Base-by-base conservation (phyloP, 2,888 invertebrate genomes). In the Andrena minutula region DNA sequence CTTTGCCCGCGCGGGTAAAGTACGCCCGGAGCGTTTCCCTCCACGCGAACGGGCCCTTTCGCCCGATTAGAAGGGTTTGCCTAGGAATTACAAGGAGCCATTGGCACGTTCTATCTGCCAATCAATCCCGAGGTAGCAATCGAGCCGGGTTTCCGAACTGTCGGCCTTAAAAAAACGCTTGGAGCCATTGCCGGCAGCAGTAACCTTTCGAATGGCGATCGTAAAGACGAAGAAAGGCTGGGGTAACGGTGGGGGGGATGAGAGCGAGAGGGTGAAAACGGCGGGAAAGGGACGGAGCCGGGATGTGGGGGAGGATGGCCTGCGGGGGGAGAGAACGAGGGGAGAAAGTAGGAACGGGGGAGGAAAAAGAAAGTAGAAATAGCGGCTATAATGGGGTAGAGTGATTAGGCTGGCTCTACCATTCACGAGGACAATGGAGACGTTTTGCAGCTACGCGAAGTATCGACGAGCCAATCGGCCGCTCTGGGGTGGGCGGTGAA, bases 381-480 rank as follows among this genome's bases (percentile, higher is more conserved):
- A 82, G 76, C 74, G 75, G 74, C 86, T 84, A 90, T 89, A 90
- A 90, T 89, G 86, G 89, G 88, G 86, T 85, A 79, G 88, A 88
- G 90, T 91, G 91, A 92, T 92, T 92, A 92, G 91, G 85, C 77
- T 78, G 84, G 76, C 86, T 80, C 79, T 83, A 84, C 87, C 86
- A 88, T 91, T 90, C 89, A 85, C 80, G 82, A 68, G 89, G 87
- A 90, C 90, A 89, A 90, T 91, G 80, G 87, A 83, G 75, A 85
- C 82, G 84, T 88, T 87, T 83, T 81, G 86, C 86, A 88, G 75
- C 76, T 84, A 86, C 75, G 81, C 81, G 83, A 64, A 74, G 86
- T 88, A 88, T 88, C 86, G 87, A 89, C 87, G 86, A 90, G 81
- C 86, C 91, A 91, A 92, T 91, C 88, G 89, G 85, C 66, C 74